Percentiles rank a stretch among this genome's conserved stretches.
Conservation (phyloP, 2,888 invertebrate species). For the Frankliniella intonsa region DNA sequence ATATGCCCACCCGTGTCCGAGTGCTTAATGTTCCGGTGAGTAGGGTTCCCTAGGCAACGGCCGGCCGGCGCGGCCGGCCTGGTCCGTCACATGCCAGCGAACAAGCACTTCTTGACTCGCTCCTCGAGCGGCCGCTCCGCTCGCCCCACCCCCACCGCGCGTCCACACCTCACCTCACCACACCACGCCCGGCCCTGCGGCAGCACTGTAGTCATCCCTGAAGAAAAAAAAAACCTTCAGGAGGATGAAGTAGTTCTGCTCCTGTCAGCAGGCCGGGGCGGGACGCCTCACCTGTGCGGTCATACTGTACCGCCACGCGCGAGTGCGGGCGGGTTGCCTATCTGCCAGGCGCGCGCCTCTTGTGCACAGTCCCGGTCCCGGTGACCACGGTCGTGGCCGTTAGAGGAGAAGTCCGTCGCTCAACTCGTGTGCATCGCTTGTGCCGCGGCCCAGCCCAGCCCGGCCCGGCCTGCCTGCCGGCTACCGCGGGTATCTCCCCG, state of each 20-base stretch:
- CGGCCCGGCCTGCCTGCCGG: neutral
- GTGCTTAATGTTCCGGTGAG: neutral
- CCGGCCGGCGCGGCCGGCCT: neutral
- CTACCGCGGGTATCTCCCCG: neutral
- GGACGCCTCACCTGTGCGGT: too few species aligned
- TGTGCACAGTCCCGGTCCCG: neutral
- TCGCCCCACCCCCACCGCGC: neutral
- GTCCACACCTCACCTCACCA: neutral
- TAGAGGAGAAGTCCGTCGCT: neutral
- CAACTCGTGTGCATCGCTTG: neutral
- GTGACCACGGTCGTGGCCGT: neutral
- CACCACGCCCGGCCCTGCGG: neutral
- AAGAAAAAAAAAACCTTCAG: too few species aligned
- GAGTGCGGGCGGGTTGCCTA: neutral
- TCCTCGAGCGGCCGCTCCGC: neutral
- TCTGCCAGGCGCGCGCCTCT: neutral
- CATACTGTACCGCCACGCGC: neutral
- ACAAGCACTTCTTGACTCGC: neutral
- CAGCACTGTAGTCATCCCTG: neutral
- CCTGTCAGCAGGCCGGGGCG: too few species aligned
- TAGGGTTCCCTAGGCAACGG: neutral
- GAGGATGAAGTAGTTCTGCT: too few species aligned
- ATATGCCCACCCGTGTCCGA: neutral
- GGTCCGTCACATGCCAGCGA: conserved; percentile 6
- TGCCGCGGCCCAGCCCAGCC: neutral